Conservation (phyloP, 92 coral and sea anemone genomes). For the Virgularia gustaviana region DNA sequence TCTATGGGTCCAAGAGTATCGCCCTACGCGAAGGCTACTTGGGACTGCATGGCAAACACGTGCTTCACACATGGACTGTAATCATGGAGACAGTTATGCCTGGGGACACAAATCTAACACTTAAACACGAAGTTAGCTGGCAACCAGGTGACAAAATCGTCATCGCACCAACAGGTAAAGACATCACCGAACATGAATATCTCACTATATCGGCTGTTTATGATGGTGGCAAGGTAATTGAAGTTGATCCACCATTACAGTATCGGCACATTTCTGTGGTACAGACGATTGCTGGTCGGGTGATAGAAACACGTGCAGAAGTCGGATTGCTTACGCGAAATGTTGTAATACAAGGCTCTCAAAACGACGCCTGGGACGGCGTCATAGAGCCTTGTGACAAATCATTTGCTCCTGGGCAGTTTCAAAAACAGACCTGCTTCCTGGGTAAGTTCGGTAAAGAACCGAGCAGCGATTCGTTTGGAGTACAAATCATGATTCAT, state of each 20-base stretch:
- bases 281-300: constrained; percentile 63
- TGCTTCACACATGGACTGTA: constrained; percentile 84
- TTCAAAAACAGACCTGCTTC: constrained; percentile 80
- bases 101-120: constrained; percentile 59
- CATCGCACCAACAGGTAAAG: constrained; percentile 80
- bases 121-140: constrained; percentile 76
- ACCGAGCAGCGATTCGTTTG: constrained; percentile 69
- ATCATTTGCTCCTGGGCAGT: constrained; percentile 79
- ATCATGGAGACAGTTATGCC: constrained; percentile 63
- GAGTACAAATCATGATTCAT: constrained; percentile 84
- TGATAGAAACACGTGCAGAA: constrained; percentile 76
- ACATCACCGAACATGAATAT: constrained; percentile 72
- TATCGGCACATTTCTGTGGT: constrained; percentile 67
- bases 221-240: constrained; percentile 56
- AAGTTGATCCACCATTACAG: constrained; percentile 57
- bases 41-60: constrained; percentile 79
- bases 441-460: constrained; percentile 71
- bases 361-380: constrained; percentile 65
- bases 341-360: constrained; percentile 86
- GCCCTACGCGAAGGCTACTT: constrained; percentile 83
- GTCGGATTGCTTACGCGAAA: constrained; percentile 93
- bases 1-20: constrained; percentile 84
- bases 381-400: constrained; percentile 60
- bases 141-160: constrained; percentile 65
- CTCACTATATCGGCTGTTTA: constrained; percentile 59